Evolutionary conservation across 1,140 invertebrate species (phyloP), one percentile per base, ranked within the genome.

Genomic region (Halyomorpha halys): DNA sequence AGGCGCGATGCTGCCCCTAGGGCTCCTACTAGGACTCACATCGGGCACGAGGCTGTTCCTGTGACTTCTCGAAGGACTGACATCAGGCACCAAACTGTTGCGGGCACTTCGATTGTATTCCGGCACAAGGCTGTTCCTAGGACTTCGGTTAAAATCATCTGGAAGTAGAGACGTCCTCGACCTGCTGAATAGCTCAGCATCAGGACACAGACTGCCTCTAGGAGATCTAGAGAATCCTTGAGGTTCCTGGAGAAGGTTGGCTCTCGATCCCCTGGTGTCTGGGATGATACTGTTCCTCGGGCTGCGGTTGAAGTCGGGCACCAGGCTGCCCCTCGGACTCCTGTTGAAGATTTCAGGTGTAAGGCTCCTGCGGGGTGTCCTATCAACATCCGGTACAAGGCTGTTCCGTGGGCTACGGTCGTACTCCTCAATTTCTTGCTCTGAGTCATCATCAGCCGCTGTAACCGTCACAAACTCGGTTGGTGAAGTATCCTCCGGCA

Each of bases 291-390:
- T 83, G 64, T 83, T 82, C 65, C 83, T 75, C 1, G 81, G 77
- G 68, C 81, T 83, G 27, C 82, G 73, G 65, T 81, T 82, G 15
- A 78, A 77, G 51, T 84, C 82, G 3, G 81, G 74, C 3, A 61
- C 62, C 15, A 66, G 25, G 21, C 25, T 34, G 9, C 75, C 62
- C 72, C 74, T 59, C 0, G 78, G 75, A 65, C 75, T 77, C 25
- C 75, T 71, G 74, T 69, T n/a, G 19, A 72, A 70, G 18, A 83
- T 82, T 1, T 82, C 82, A 3, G 82, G 82, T 14, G 79, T 76
- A 63, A 85, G 73, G 68, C 81, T 83, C 67, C 83, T 81, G 67
- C 83, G 76, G 3, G 81, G 79, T 68, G 81, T 83, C 65, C 82
- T 75, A 56, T 59, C 64, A 16, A 27, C 54, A 5, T 77, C 78